These are phyloP conservation scores for Solea senegalensis DNA, from an alignment of 2,113 vertebrate genomes.

Conservation along the genomic window DNA sequence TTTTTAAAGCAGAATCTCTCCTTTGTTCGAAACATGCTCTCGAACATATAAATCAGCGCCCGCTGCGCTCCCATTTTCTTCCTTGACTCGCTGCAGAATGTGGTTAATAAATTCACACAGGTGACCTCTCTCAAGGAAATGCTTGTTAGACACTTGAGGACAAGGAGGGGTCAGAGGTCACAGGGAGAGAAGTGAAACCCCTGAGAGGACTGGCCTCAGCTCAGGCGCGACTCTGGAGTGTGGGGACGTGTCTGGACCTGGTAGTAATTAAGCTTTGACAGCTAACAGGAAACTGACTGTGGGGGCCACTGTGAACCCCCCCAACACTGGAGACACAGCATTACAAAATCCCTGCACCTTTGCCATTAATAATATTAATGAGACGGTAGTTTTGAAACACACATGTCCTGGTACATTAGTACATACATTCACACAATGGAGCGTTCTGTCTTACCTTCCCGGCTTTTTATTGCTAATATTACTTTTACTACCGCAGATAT, in stretches of 20 bases:
- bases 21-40: neutral
- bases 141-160: conserved; percentile 20
- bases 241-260: conserved; percentile 62
- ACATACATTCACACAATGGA: too few relatives aligned
- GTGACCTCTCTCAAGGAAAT: conserved; percentile 32
- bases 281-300: conserved; percentile 41
- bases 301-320: conserved; percentile 15
- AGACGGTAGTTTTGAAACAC: neutral
- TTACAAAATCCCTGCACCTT: conserved; percentile 4
- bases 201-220: conserved; percentile 16
- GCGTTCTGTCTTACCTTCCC: too few relatives aligned
- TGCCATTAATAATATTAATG: neutral
- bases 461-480: too few relatives aligned
- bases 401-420: neutral
- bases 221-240: conserved; percentile 19
- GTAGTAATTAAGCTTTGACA: conserved; percentile 60
- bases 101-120: conserved; percentile 19
- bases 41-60: neutral
- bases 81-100: neutral
- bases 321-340: neutral
- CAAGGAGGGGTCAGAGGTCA: conserved; percentile 42
- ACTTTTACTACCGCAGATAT: too few relatives aligned
- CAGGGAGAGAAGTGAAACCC: conserved; percentile 29
- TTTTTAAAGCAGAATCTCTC: neutral
- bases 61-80: neutral